A percentile compares a stretch with the other conserved stretches of the same genome.
phyloP scores from a whole-genome alignment of 2,797 vertebrate genomes.

The Agapornis canus region DNA sequence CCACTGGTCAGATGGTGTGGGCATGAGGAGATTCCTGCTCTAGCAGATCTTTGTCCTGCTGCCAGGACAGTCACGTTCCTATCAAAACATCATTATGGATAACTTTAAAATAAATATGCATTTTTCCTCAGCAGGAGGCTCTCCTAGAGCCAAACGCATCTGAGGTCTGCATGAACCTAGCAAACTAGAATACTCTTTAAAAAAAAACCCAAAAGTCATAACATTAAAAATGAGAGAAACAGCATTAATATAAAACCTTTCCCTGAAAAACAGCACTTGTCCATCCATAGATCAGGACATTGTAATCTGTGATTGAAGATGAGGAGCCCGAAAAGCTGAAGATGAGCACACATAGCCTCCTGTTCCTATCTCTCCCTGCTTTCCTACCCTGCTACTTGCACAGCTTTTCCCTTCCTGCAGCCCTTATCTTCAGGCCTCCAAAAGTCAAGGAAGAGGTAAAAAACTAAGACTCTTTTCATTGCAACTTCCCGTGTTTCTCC shows the following conservation, averaged over 20 bases:
- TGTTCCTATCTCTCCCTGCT: rapidly evolving
- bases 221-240: constrained; percentile 7
- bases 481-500: neutral
- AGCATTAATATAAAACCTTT: constrained; percentile 50
- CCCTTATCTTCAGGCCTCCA: neutral
- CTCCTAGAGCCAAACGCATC: neutral
- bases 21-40: neutral
- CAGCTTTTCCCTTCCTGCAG: rapidly evolving
- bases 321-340: neutral
- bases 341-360: rapidly evolving
- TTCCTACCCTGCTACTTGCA: neutral
- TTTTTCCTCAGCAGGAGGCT: neutral
- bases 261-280: neutral
- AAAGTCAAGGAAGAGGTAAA: neutral
- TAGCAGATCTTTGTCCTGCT: neutral
- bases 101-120: neutral
- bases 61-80: neutral
- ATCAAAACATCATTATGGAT: neutral
- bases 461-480: neutral
- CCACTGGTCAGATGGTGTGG: neutral
- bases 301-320: neutral
- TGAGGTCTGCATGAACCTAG: neutral
- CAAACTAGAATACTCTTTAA: neutral
- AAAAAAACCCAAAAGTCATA: neutral
- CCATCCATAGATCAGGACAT: neutral